Percentiles rank a stretch among this genome's conserved stretches.
Conservation (phyloP, 2,113 vertebrate genomes). For the Ranitomeya imitator region DNA sequence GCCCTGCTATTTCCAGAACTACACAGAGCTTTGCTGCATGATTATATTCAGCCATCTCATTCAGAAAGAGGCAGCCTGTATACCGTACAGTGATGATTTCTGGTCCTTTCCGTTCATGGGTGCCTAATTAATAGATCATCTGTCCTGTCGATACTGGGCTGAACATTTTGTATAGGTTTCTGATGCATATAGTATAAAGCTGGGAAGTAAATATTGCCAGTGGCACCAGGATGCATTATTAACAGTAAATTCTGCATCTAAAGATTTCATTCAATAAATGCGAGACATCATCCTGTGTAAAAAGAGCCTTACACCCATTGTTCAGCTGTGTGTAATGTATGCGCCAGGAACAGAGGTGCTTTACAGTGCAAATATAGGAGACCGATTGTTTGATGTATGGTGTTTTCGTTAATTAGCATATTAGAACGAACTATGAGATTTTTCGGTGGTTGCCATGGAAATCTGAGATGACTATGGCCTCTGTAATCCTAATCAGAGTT, state of each 20-base stretch:
- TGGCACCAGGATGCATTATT: neutral
- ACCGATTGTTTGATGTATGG: neutral
- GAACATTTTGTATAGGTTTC: neutral
- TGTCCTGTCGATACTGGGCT: neutral
- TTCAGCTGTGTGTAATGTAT: neutral
- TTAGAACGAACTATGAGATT: conserved; percentile 15
- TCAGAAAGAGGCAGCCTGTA: conserved; percentile 74
- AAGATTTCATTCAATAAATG: neutral
- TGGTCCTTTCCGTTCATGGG: conserved; percentile 70
- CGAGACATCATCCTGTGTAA: neutral
- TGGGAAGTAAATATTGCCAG: neutral
- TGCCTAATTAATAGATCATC: conserved; percentile 28
- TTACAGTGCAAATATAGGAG: conserved; percentile 12
- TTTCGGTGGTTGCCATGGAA: conserved; percentile 19
- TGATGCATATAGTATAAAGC: neutral
- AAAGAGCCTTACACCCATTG: neutral
- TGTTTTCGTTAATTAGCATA: neutral
- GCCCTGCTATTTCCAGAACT: conserved; percentile 84
- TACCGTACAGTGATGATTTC: conserved; percentile 68
- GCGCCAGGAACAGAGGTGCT: neutral
- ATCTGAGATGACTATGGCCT: conserved; percentile 3
- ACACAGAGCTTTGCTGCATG: conserved; percentile 81
- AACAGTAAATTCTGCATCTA: neutral
- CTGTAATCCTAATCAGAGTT: neutral
- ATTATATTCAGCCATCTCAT: conserved; percentile 76